These are phyloP conservation scores for Acanthoscelides obtectus DNA, from an alignment of 2,888 invertebrate genomes.

Conservation along the genomic window DNA sequence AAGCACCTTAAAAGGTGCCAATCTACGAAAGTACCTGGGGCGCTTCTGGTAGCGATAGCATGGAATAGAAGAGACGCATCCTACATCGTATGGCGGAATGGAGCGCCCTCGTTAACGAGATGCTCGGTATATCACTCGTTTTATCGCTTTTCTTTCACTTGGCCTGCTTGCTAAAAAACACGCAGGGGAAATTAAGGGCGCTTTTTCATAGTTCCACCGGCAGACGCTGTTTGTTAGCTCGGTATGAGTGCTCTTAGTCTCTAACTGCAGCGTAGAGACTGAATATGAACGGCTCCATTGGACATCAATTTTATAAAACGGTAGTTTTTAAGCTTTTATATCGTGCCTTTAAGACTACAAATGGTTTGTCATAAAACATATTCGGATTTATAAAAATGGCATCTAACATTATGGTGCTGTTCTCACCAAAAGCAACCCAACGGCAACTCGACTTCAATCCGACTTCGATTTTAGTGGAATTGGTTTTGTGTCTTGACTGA, in stretches of 20 bases:
- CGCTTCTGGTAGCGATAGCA: not conserved
- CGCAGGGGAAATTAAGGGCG: conserved; percentile 15
- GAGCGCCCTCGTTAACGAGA: conserved; percentile 4
- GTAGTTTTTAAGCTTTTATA: too few species aligned
- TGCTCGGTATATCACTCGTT: conserved; percentile 13
- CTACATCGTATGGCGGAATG: not conserved
- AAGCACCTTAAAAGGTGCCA: not conserved
- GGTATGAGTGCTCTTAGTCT: not conserved
- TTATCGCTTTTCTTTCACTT: conserved; percentile 11
- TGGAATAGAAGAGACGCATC: not conserved
- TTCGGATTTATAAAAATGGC: too few species aligned
- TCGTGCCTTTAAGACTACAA: too few species aligned
- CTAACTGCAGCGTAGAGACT: not conserved
- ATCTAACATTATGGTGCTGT: too few species aligned
- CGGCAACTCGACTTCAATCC: too few species aligned
- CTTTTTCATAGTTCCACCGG: conserved; percentile 14
- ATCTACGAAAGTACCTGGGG: not conserved
- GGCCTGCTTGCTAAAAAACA: conserved; percentile 11
- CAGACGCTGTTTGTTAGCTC: conserved; percentile 3
- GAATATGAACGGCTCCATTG: not conserved
- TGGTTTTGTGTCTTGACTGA: too few species aligned
- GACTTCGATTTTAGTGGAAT: too few species aligned
- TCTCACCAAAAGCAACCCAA: too few species aligned
- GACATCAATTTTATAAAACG: too few species aligned
- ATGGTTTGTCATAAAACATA: too few species aligned